Conservation (phyloP, 2,888 invertebrate species). For the Ophion ventricosus region DNA sequence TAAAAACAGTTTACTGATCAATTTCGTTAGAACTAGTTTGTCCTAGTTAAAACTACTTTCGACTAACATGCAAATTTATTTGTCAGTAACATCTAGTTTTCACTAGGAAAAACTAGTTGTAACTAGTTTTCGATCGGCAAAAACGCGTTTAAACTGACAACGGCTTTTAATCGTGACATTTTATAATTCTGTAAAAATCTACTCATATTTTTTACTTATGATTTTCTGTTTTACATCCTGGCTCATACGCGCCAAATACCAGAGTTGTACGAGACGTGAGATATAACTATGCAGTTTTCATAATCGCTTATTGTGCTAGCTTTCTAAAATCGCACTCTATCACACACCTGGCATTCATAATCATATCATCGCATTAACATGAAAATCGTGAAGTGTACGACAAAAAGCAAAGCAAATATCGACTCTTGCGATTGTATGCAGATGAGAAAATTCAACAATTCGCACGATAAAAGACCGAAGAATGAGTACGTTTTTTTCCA, state of each 20-base stretch:
- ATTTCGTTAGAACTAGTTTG: no score
- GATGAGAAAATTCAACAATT: conserved; percentile 33
- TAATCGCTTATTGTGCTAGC: conserved; percentile 63
- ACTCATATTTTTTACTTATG: conserved; percentile 4
- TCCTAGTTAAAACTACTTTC: no score
- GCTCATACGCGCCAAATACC: conserved; percentile 1
- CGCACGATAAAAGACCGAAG: conserved; percentile 22
- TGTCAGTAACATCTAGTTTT: no score
- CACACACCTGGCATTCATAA: conserved; percentile 55
- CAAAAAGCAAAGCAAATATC: conserved; percentile 29
- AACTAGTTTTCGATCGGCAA: no score
- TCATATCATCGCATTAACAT: conserved; percentile 30
- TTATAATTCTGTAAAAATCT: not conserved
- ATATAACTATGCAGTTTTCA: conserved; percentile 31
- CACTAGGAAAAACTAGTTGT: no score
- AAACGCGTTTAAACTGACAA: no score
- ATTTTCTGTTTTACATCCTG: conserved; percentile 9
- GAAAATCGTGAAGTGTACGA: not conserved
- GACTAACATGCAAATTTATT: no score
- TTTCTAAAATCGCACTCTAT: conserved; percentile 48
- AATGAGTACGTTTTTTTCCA: conserved; percentile 23
- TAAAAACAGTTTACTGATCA: no score
- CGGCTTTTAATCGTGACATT: no score
- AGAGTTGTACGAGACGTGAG: conserved; percentile 24
- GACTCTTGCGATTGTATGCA: conserved; percentile 52